phyloP scores from a whole-genome alignment of 2,113 vertebrate genomes.

The Penelope pileata region DNA sequence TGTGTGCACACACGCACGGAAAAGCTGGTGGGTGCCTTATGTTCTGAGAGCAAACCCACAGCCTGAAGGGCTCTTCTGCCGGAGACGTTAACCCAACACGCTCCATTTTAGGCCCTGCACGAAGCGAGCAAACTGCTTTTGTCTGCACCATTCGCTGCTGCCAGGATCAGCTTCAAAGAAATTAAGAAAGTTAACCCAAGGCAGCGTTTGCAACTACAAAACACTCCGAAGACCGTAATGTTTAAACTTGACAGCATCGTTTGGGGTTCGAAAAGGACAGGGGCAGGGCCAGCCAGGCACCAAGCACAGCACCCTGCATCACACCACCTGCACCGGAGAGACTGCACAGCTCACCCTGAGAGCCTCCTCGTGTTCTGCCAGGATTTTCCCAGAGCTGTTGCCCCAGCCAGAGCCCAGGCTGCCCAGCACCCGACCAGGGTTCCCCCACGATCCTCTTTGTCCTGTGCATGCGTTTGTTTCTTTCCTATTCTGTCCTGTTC shows the following conservation, averaged over 20 bases:
- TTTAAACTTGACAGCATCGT: background rate
- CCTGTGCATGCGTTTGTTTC: background rate
- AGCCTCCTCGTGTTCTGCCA: background rate
- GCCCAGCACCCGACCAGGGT: too few relatives aligned
- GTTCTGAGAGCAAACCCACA: slow-evolving; percentile 56
- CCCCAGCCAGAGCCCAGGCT: background rate
- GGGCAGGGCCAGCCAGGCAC: background rate
- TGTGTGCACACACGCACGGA: slow-evolving; percentile 37
- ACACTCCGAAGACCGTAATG: background rate
- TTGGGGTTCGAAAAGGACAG: background rate
- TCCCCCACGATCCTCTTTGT: background rate
- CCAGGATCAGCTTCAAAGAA: slow-evolving; percentile 58
- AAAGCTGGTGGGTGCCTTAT: slow-evolving; percentile 55
- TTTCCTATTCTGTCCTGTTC: background rate
- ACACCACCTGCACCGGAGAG: background rate
- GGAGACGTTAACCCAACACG: background rate
- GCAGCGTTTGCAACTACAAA: background rate
- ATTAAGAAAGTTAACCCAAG: slow-evolving; percentile 45
- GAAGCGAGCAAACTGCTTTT: slow-evolving; percentile 37
- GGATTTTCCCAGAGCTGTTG: background rate
- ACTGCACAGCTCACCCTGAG: background rate
- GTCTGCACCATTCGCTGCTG: background rate
- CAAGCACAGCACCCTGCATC: background rate
- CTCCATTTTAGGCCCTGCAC: background rate
- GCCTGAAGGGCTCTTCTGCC: slow-evolving; percentile 59